Percentiles rank a stretch among this genome's conserved stretches.
Conservation (phyloP, 2,113 vertebrate genomes). For the Forbesichthys papilliferus region DNA sequence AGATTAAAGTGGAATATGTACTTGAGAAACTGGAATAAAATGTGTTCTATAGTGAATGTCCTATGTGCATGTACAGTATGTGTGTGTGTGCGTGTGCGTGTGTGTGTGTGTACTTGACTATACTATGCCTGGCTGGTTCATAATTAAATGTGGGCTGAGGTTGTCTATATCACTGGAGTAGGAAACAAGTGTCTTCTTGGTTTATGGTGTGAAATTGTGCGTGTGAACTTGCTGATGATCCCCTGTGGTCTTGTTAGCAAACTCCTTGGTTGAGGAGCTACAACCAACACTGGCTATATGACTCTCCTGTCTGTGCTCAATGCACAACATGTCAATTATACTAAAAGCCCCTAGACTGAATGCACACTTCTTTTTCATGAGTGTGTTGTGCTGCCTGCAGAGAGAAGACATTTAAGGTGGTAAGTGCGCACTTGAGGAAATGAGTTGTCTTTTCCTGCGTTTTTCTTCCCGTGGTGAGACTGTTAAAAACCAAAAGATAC, state of each 20-base stretch:
- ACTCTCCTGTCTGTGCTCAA: not conserved
- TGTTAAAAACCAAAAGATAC: not conserved
- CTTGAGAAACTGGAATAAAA: constrained; percentile 4
- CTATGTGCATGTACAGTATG: not conserved
- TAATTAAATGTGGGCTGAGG: not conserved
- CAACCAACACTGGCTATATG: constrained; percentile 8
- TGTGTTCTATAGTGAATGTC: not conserved
- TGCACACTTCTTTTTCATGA: not conserved
- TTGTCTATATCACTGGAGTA: not conserved
- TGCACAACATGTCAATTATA: not conserved
- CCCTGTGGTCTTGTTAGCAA: constrained; percentile 30
- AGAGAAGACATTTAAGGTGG: not conserved
- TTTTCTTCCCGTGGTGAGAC: constrained; percentile 9
- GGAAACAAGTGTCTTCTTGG: constrained; percentile 5
- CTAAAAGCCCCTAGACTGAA: constrained; percentile 12
- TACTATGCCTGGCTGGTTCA: not conserved
- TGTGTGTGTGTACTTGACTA: not conserved
- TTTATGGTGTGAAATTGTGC: constrained; percentile 7
- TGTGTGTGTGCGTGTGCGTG: not conserved
- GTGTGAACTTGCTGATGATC: constrained; percentile 41
- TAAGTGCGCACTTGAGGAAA: not conserved
- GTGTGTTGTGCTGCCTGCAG: not conserved
- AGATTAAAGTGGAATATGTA: constrained; percentile 5
- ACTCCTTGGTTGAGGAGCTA: constrained; percentile 9
- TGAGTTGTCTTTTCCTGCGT: not conserved